Evolutionary conservation across 2,888 invertebrate species (phyloP).

Genomic region (Xestia c-nigrum): DNA sequence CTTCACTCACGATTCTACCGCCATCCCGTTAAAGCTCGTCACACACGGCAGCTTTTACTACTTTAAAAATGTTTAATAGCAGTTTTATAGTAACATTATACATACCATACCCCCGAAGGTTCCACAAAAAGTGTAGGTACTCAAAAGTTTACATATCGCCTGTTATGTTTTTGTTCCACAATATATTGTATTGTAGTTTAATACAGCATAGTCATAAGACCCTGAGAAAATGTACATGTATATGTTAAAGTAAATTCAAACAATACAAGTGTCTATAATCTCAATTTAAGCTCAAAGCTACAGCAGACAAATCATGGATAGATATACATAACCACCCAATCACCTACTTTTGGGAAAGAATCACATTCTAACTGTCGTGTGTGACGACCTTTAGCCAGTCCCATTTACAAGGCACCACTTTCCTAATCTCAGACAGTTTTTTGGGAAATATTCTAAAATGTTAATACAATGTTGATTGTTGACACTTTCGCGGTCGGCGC

Average conservation of each 20-base stretch:
- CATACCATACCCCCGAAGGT: not conserved
- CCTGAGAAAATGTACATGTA: not conserved
- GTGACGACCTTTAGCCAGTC: constrained; percentile 32
- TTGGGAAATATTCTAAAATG: constrained; percentile 35
- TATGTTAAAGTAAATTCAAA: not conserved
- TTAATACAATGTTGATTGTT: constrained; percentile 51
- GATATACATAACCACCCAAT: not conserved
- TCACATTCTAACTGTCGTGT: not conserved
- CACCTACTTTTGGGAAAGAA: not conserved
- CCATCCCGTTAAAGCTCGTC: constrained; percentile 65
- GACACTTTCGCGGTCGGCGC: constrained; percentile 51
- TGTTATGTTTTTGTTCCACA: not conserved
- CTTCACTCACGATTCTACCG: constrained; percentile 73
- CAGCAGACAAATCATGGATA: not conserved
- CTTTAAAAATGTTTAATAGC: not conserved
- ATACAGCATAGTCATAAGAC: not conserved
- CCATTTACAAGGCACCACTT: constrained; percentile 70
- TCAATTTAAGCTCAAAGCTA: not conserved
- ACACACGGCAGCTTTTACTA: constrained; percentile 6
- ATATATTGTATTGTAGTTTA: not conserved
- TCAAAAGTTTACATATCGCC: not conserved
- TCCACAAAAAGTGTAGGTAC: not conserved
- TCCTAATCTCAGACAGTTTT: constrained; percentile 48
- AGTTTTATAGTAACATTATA: not conserved
- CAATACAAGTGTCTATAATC: not conserved